Percentiles rank a stretch among this genome's conserved stretches.
These are phyloP conservation scores for Microtus oregoni DNA, from an alignment of 2,113 vertebrate species.

Conservation along the genomic window DNA sequence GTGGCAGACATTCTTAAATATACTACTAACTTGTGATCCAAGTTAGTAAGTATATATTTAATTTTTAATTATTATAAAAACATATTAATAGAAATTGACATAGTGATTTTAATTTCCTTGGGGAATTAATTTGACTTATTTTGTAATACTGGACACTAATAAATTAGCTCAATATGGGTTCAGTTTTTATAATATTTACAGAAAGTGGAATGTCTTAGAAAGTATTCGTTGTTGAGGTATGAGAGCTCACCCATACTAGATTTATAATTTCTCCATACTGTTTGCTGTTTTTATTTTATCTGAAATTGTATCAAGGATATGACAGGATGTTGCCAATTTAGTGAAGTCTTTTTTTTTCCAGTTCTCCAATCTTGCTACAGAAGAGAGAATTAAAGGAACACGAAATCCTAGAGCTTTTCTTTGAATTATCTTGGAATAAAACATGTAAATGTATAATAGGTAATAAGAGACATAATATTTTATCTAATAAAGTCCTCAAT, in stretches of 20 bases:
- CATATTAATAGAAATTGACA: background rate
- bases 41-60: background rate
- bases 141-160: background rate
- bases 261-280: background rate
- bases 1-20: background rate
- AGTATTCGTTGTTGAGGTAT: background rate
- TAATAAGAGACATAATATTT: conserved; percentile 24
- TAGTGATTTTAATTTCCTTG: background rate
- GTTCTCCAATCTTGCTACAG: background rate
- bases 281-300: background rate
- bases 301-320: background rate
- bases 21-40: background rate
- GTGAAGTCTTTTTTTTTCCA: background rate
- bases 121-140: background rate
- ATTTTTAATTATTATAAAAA: background rate
- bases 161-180: background rate
- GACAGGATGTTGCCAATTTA: background rate
- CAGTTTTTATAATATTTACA: background rate
- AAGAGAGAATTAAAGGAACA: conserved; percentile 3
- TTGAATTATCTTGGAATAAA: background rate
- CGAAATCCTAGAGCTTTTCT: background rate
- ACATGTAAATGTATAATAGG: background rate
- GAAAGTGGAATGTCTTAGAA: background rate
- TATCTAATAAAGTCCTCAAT: conserved; percentile 27
- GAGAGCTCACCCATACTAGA: background rate